Evolutionary conservation across 2,888 invertebrate genomes (phyloP), one percentile per base, ranked within the genome.

Genomic region (Hanleya hanleyi): DNA sequence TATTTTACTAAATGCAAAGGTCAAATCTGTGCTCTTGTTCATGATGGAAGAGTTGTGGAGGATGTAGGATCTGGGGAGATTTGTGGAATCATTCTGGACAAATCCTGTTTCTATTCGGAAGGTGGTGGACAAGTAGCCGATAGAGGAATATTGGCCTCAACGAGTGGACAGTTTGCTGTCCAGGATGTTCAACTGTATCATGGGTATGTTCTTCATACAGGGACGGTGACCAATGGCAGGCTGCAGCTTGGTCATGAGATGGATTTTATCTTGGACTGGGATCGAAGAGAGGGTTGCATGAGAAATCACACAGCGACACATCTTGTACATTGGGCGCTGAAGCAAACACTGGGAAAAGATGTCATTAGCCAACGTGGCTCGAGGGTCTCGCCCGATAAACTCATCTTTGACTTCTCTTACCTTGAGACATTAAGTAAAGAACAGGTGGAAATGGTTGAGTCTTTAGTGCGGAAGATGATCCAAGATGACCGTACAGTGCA

Each of bases 91-190:
- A 92, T 99, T 77, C 92, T 99, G 74, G 96, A 99, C 89, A 93
- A 93, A 84, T 99, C 99, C 0, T 95, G 93, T 89, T 99, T 99
- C 91, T 99, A 99, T 91, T 97, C 99, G 0, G 99, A 99, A 91
- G 96, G 97, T 91, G 99, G 99, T 76, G 99, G 99, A 18, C 99
- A 99, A 92, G 96, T 96, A 83, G 97, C 94, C 89, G 99, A 99
- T 90, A 95, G 95, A 87, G 99, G 99, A 32, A n/a, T 36, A n/a
- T n/a, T 18, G 1, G 47, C 15, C 26, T 62, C 5, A 37, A 71
- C 85, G 86, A 81, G 74, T 57, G 85, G 85, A 18, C 61, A 67
- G 26, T 81, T 83, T 29, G 57, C 62, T 26, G 85, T 90, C 1
- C 49, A 49, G 4, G 85, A 88, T 71, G 88, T 88, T 0, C 86